Base-by-base conservation (phyloP, 2,797 vertebrate species). In the Cygnus olor region DNA sequence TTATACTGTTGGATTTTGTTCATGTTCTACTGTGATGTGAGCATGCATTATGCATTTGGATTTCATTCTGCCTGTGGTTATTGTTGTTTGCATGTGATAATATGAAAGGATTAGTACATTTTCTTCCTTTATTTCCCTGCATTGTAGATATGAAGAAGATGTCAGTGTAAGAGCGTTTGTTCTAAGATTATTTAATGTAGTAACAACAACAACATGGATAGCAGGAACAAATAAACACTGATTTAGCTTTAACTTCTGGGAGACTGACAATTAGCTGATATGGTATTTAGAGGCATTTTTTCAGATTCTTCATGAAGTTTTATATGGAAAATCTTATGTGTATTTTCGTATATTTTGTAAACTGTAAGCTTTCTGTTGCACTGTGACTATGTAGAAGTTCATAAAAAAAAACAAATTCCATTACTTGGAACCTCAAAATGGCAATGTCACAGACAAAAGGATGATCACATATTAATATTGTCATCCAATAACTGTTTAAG, bases 1-100 rank as follows among this genome's bases (percentile, higher is more conserved):
- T 95, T 85, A 79, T 86, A 66, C 79, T 86, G 36, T 71, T 94
- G 85, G 58, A 60, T 94, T 95, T 93, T 80, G 10, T 80, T 81
- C 32, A 38, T 79, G n/a, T 94, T 88, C 53, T 82, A 4, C 76
- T 93, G 54, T 69, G 73, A 87, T 86, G 60, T 76, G 79, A 93
- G 45, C 47, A 90, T 93, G 47, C 28, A 96, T 96, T 95, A 86
- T 91, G 69, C 65, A 83, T 94, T 91, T 93, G 84, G 80, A 93
- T 92, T 97, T 95, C 82, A 83, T 94, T 96, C 90, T 93, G 71
- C 57, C 56, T 74, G 20, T 89, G 72, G 25, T 94, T 94, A 88
- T 70, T 95, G 36, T 79, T 65, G 72, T 93, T 78, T 32, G 8
- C 57, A 54, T 83, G 57, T 90, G 68, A 88, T 69, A 89, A 87